These are phyloP conservation scores for Tragelaphus strepsiceros DNA, from an alignment of 2,113 vertebrate genomes.

Conservation along the genomic window DNA sequence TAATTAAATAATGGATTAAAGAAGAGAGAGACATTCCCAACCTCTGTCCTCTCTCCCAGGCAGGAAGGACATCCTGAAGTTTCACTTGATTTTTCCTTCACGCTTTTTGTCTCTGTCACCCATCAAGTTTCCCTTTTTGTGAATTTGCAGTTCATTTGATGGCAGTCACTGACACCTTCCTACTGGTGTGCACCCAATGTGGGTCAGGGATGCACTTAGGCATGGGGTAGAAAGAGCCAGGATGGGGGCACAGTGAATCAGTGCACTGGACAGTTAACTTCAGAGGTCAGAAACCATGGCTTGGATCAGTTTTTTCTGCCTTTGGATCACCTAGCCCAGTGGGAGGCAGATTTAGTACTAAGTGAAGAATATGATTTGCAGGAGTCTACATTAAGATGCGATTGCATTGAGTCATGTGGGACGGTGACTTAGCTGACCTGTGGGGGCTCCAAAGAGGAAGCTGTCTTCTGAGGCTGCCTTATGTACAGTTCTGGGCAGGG, in stretches of 20 bases:
- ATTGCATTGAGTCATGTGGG: rapidly evolving
- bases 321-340: not conserved
- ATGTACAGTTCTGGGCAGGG: not conserved
- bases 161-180: not conserved
- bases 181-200: not conserved
- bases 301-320: not conserved
- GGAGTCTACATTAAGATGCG: not conserved
- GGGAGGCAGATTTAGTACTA: not conserved
- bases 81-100: not conserved
- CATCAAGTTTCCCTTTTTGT: not conserved
- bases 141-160: not conserved
- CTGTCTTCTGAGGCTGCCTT: not conserved
- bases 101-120: not conserved
- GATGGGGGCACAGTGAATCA: not conserved
- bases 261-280: not conserved
- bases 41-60: not conserved
- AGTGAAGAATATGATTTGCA: not conserved
- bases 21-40: not conserved
- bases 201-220: not conserved
- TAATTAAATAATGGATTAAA: not conserved
- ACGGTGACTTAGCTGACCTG: not conserved
- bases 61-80: not conserved
- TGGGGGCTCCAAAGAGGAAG: not conserved
- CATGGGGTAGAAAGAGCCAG: not conserved
- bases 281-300: not conserved